Base-by-base conservation (phyloP, 1,140 invertebrate species). In the Oryctes rhinoceros region DNA sequence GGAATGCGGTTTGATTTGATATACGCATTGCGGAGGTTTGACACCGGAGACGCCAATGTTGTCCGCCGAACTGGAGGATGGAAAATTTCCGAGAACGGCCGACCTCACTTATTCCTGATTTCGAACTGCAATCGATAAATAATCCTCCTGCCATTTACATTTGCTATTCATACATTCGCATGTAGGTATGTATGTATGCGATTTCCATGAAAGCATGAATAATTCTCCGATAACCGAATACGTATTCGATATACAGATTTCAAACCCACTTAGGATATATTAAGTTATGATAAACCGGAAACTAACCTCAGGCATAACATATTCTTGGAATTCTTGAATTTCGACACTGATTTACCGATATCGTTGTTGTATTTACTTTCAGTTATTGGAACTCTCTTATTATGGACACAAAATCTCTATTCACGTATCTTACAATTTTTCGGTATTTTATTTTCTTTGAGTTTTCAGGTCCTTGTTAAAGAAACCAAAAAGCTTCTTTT, bases 1-100 rank as follows among this genome's bases (percentile, higher is more conserved):
- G 76, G 48, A 78, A 78, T 78, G 76, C 48, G 49, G 76, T 78
- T 53, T 53, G 76, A 78, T 78, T 78, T 59, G 47, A 78, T 78
- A 59, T 78, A 78, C 48, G 48, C 76, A 78, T 37, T 35, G 76
- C 76, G 76, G 47, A 59, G 76, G 76, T 59, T 59, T 49, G 76
- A 62, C 76, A 59, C 13, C 59, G n/a, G 13, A n/a, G 49, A 37
- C 35, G 30, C 4, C 75, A 48, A 24, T 18, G 6, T 67, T 24
- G 30, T 13, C 3, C 74, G 30, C 74, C 3, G 15, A 44, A 24
- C 35, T 24, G 67, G 67, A 74, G 67, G 65, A 71, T 3, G 35
- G 53, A 71, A 71, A 71, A 76, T 13, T 76, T 76, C 75, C 75
- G 18, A 44, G 75, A 76, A 76, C 47, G 47, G 53, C n/a, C 53